phyloP scores from a whole-genome alignment of 2,888 invertebrate species.

The Strigamia maritima region DNA sequence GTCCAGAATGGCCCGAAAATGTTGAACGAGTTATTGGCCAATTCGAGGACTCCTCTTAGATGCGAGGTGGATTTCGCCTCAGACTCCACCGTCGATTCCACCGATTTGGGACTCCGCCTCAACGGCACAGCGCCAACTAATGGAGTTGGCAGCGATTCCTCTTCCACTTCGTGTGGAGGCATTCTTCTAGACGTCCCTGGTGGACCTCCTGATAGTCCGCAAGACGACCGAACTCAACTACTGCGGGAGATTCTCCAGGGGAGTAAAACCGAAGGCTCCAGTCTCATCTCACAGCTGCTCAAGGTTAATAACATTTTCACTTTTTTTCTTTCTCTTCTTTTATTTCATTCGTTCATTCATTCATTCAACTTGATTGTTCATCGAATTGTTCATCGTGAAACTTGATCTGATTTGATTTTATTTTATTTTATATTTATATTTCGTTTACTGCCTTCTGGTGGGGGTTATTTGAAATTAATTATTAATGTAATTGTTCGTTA shows the following conservation, averaged over 20 bases:
- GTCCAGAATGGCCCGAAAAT: slow-evolving; percentile 65
- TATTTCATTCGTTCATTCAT: neutral
- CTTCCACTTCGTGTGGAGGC: slow-evolving; percentile 30
- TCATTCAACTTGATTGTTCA: neutral
- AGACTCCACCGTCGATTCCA: slow-evolving; percentile 38
- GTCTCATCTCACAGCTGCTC: slow-evolving; percentile 42
- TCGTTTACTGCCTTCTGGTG: neutral
- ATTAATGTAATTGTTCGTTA: neutral
- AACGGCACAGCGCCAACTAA: slow-evolving; percentile 22
- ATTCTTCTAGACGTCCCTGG: slow-evolving; percentile 2
- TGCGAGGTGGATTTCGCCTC: slow-evolving; percentile 37
- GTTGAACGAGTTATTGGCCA: slow-evolving; percentile 86
- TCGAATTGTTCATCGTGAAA: too few species aligned
- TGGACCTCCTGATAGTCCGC: slow-evolving; percentile 35
- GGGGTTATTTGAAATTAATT: neutral
- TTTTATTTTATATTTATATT: too few species aligned
- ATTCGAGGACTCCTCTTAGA: slow-evolving; percentile 62
- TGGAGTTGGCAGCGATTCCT: slow-evolving; percentile 23
- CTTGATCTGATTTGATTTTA: too few species aligned
- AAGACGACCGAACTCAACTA: slow-evolving; percentile 62
- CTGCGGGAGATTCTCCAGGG: slow-evolving; percentile 85
- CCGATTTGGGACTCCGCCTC: slow-evolving; percentile 35
- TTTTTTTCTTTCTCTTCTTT: neutral
- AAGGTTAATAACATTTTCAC: neutral
- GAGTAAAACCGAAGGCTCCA: slow-evolving; percentile 63